Evolutionary conservation across 2,888 invertebrate species (phyloP).

Genomic region (Latheticus oryzae): DNA sequence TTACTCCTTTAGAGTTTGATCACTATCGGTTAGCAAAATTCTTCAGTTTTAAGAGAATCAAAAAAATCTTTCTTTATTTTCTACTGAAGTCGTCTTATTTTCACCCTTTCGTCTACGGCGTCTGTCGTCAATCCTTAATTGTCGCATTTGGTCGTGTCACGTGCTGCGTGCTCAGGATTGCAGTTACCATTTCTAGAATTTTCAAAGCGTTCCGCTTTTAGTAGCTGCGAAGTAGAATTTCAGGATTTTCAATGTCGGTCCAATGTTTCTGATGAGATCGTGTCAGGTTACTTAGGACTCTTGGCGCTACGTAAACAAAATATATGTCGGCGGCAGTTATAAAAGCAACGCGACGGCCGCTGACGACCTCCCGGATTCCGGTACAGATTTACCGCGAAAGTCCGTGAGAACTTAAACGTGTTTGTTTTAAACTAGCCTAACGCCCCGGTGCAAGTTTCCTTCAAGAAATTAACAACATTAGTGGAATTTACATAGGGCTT

Average conservation of each 20-base stretch:
- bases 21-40: slow-evolving; percentile 3
- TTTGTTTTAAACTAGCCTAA: slow-evolving; percentile 43
- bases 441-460: slow-evolving; percentile 40
- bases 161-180: slow-evolving; percentile 38
- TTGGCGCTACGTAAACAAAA: slow-evolving; percentile 38
- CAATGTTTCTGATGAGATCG: slow-evolving; percentile 37
- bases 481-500: slow-evolving; percentile 35
- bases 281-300: slow-evolving; percentile 33
- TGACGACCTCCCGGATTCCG: slow-evolving; percentile 47
- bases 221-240: slow-evolving; percentile 46
- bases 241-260: slow-evolving; percentile 42
- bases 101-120: not conserved
- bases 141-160: slow-evolving; percentile 41
- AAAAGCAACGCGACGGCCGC: slow-evolving; percentile 37
- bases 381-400: slow-evolving; percentile 47
- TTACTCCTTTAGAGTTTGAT: slow-evolving; percentile 5
- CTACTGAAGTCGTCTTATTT: not conserved
- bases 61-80: too few species aligned
- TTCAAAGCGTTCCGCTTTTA: slow-evolving; percentile 45
- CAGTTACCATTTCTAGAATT: slow-evolving; percentile 41
- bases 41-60: too few species aligned
- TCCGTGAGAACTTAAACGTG: slow-evolving; percentile 51
- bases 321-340: slow-evolving; percentile 42
- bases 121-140: slow-evolving; percentile 28
- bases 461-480: slow-evolving; percentile 31